Evolutionary conservation across 2,888 invertebrate genomes (phyloP), one percentile per base, ranked within the genome.

Genomic region (Gari tellinella): DNA sequence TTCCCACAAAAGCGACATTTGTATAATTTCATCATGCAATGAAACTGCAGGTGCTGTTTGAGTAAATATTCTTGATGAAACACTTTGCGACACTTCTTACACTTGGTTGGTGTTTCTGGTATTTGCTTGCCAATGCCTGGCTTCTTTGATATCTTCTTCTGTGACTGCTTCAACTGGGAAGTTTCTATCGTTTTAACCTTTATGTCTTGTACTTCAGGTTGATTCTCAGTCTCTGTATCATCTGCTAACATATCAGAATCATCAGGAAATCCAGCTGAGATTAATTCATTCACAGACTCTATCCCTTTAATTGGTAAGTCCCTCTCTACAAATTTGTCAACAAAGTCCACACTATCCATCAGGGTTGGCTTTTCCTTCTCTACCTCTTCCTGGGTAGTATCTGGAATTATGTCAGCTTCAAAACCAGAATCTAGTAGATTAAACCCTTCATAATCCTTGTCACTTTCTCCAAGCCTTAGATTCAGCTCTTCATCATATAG

Each of bases 311-410:
- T 31, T 37, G 72, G 79, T 72, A 79, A 68, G 41, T 75, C 64
- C 63, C 75, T 72, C 49, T 79, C 79, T 23, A 75, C 79, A 72
- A 79, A 75, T 43, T 61, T 78, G 45, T 74, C 73, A 62, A 73
- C 78, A 25, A 73, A 52, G 8, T 51, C 66, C 21, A 78, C 62
- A 66, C 72, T 72, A 19, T 72, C 72, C 49, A 77, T 63, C 19
- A 74, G 40, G 21, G 75, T 41, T 10, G 51, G 21, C 21, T n/a
- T 56, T n/a, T 48, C 57, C 17, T 63, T 66, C 25, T 67, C 56
- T 7, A 57, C 57, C 19, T 49, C 53, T 48, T 45, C 53, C 31
- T 21, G 41, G 19, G 23, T 25, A 15, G 21, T 48, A 21, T 48
- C 43, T n/a, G 56, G 60, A 10, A 78, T 51, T 46, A 78, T 41